Conservation (phyloP, 64 coral and sea anemone genomes). For the Porites australiensis region DNA sequence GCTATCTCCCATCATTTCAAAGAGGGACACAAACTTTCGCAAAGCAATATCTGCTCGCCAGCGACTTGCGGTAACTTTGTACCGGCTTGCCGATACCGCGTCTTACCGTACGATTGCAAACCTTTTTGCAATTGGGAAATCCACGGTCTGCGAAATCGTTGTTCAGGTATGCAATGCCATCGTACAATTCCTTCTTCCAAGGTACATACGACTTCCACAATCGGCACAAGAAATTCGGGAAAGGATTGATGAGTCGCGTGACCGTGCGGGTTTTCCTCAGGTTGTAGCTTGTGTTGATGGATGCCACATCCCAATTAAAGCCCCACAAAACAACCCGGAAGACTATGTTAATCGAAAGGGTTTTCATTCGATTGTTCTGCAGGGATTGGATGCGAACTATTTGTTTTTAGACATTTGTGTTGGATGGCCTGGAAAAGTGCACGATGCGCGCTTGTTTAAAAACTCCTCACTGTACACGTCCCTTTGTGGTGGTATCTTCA, state of each 20-base stretch:
- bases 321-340: conserved; percentile 16
- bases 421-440: conserved; percentile 37
- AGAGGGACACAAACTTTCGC: conserved; percentile 21
- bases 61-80: conserved; percentile 42
- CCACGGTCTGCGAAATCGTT: conserved; percentile 42
- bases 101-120: conserved; percentile 45
- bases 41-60: conserved; percentile 46
- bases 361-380: conserved; percentile 48
- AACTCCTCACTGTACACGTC: conserved; percentile 27
- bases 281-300: conserved; percentile 61
- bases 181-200: conserved; percentile 33
- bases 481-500: background rate
- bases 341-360: conserved; percentile 62
- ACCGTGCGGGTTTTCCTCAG: conserved; percentile 51
- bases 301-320: conserved; percentile 57
- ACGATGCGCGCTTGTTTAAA: conserved; percentile 24
- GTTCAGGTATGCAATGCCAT: conserved; percentile 38
- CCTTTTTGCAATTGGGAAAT: conserved; percentile 60
- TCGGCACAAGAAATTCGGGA: conserved; percentile 26
- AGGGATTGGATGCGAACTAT: conserved; percentile 56
- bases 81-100: conserved; percentile 39
- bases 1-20: conserved; percentile 7
- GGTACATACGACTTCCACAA: conserved; percentile 42
- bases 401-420: conserved; percentile 34
- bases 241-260: conserved; percentile 2